Base-by-base conservation (phyloP, 2,888 invertebrate species). In the Drosophila tanythrix region DNA sequence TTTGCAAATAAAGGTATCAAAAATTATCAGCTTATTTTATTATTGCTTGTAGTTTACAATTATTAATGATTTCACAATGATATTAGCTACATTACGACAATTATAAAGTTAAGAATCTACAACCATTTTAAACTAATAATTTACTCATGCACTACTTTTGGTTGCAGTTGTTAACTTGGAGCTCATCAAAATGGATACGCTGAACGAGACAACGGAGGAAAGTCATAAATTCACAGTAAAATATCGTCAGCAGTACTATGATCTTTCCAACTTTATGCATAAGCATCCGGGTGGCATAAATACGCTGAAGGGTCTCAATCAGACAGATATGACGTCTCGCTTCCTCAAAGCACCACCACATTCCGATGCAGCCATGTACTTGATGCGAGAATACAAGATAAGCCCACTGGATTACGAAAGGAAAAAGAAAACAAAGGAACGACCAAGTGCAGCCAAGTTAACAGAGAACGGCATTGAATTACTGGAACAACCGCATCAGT, bases 231-330 rank as follows among this genome's bases (percentile, higher is more conserved):
- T 90, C 62, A 87, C 93, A 25, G 93, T 93, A 1, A 91, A 90
- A 76, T 94, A 93, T 88, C 93, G 93, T 69, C 93, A 94, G 11
- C 93, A 94, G 43, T 92, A 92, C 57, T 96, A 96, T 92, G 95
- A 97, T 89, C 93, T 97, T 62, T 93, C 94, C 55, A 92, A 93
- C 40, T 96, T 97, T 88, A 83, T 96, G 59, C 94, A 94, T 60
- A 95, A 96, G 82, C 97, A 97, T 92, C 97, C 97, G 0, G 97
- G 97, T 0, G 97, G 97, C 0, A 91, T 94, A 0, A 95, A 95
- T 82, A 95, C 95, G 2, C 92, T 97, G 1, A 93, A 94, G 36
- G 92, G 92, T 2, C 79, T 92, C 3, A 83, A 83, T 35, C 79
- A 89, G 67, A 51, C 74, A 18, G 92, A 93, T 73, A 93, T 93